These are phyloP conservation scores for Engraulis encrasicolus DNA, from an alignment of 2,113 vertebrate genomes.

Conservation along the genomic window DNA sequence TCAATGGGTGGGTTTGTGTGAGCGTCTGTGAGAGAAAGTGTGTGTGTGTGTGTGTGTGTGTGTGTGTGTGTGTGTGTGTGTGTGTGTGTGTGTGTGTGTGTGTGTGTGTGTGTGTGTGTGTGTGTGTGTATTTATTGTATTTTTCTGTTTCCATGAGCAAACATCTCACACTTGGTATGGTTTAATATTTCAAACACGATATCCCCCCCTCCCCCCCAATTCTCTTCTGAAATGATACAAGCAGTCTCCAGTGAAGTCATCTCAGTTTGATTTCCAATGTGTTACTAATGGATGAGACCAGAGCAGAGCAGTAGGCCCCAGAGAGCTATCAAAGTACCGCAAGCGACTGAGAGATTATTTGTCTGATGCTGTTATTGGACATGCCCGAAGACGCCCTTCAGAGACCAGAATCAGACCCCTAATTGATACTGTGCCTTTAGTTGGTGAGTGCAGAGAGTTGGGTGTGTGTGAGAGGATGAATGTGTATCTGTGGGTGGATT, in stretches of 20 bases:
- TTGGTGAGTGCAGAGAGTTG: not conserved
- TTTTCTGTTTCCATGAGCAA: no score
- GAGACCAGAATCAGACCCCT: not conserved
- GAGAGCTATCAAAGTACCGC: not conserved
- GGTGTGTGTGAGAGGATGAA: not conserved
- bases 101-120: not conserved
- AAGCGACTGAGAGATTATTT: not conserved
- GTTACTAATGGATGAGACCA: not conserved
- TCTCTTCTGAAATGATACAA: not conserved
- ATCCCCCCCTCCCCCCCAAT: no score
- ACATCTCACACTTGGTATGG: not conserved
- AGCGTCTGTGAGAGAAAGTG: no score
- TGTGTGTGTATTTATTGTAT: not conserved
- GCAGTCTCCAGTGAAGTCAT: not conserved
- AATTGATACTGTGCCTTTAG: not conserved
- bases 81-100: no score
- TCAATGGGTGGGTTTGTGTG: not conserved
- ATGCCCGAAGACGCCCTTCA: not conserved
- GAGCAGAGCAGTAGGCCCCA: no score
- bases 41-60: not conserved
- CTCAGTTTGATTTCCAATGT: not conserved
- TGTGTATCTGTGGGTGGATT: no score
- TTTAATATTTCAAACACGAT: constrained; percentile 58
- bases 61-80: not conserved
- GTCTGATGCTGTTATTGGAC: constrained; percentile 10